These are phyloP conservation scores for Tapera naevia DNA, from an alignment of 2,797 vertebrate species.

Conservation along the genomic window DNA sequence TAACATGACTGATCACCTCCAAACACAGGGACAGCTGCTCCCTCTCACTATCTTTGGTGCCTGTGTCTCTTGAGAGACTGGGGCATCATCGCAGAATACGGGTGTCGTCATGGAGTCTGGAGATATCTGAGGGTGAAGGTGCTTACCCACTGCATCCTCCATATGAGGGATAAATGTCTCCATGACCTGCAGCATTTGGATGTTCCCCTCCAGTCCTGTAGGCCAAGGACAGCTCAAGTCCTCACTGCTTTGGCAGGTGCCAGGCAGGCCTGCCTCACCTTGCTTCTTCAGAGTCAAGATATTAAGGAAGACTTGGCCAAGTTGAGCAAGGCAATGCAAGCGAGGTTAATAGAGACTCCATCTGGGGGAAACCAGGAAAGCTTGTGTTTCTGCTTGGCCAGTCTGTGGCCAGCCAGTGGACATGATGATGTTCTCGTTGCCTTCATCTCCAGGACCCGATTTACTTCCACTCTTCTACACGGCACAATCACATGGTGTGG, in stretches of 20 bases:
- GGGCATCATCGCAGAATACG: constrained; percentile 51
- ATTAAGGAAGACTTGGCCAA: not conserved
- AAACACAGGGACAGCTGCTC: constrained; percentile 56
- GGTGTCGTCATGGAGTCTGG: constrained; percentile 57
- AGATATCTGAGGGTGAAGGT: constrained; percentile 63
- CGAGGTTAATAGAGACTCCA: not conserved
- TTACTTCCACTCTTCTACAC: not conserved
- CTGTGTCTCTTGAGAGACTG: not conserved
- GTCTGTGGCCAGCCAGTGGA: not conserved
- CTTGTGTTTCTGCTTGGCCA: not conserved
- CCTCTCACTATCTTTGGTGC: constrained; percentile 33
- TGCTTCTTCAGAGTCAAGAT: not conserved
- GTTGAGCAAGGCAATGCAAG: not conserved
- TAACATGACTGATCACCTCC: constrained; percentile 57
- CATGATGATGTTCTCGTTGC: not conserved
- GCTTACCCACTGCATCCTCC: constrained; percentile 72
- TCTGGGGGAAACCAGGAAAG: not conserved
- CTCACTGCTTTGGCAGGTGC: not conserved
- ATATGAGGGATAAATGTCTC: not conserved
- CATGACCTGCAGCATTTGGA: constrained; percentile 57
- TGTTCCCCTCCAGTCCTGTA: constrained; percentile 51
- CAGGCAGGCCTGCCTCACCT: not conserved
- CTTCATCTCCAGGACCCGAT: not conserved
- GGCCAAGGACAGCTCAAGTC: constrained; percentile 48
- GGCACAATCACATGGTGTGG: not conserved